Percentiles rank a stretch among this genome's conserved stretches.
These are phyloP conservation scores for Sinhomidia bicolor DNA, from an alignment of 2,888 invertebrate species.

Conservation along the genomic window DNA sequence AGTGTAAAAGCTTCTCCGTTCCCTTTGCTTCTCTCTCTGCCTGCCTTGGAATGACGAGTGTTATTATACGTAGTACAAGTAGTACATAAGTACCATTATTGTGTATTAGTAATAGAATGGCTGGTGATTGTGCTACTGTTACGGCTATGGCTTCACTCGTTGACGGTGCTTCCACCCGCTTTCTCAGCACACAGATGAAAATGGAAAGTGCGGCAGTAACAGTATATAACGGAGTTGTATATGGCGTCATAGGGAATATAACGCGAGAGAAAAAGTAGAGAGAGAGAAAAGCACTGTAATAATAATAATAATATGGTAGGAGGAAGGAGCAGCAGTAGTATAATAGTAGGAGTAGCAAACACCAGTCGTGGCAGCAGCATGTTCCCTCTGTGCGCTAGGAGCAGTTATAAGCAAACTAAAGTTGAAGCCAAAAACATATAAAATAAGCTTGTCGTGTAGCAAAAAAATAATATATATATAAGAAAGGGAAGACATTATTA, in stretches of 20 bases:
- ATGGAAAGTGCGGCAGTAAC: constrained; percentile 74
- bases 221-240: constrained; percentile 73
- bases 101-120: constrained; percentile 74
- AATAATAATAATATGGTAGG: constrained; percentile 46
- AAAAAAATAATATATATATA: constrained; percentile 17
- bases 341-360: neutral
- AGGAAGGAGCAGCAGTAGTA: constrained; percentile 8
- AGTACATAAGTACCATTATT: constrained; percentile 74
- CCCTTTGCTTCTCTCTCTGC: neutral
- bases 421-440: constrained; percentile 43
- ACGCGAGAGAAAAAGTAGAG: constrained; percentile 55
- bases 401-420: constrained; percentile 40
- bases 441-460: constrained; percentile 34
- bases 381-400: neutral
- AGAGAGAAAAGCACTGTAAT: constrained; percentile 61
- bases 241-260: constrained; percentile 72
- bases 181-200: constrained; percentile 66
- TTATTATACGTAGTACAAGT: constrained; percentile 72
- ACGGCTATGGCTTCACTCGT: constrained; percentile 60
- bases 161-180: constrained; percentile 59
- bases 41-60: constrained; percentile 63
- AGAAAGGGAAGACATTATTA: neutral
- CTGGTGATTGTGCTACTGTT: constrained; percentile 73
- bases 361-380: constrained; percentile 21
- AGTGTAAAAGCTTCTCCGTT: constrained; percentile 56